A percentile compares a stretch with the other conserved stretches of the same genome.
These are phyloP conservation scores for Pogona vitticeps DNA, from an alignment of 2,113 vertebrate species.

Conservation along the genomic window DNA sequence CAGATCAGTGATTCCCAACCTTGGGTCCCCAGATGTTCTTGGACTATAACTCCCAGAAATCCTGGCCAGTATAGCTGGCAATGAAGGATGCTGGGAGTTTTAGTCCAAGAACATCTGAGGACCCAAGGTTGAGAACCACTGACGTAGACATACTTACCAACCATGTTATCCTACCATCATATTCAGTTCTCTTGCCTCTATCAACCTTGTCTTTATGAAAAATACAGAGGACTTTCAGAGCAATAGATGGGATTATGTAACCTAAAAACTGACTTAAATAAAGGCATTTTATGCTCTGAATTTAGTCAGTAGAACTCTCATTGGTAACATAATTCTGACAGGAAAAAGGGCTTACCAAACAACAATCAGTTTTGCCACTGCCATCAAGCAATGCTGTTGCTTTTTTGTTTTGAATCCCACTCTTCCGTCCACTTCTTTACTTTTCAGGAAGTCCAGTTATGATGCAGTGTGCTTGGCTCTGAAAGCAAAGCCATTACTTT, in stretches of 20 bases:
- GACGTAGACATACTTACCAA: too few relatives aligned
- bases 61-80: too few relatives aligned
- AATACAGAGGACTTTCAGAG: background rate
- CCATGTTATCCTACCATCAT: background rate
- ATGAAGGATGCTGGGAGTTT: too few relatives aligned
- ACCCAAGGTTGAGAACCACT: too few relatives aligned
- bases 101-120: too few relatives aligned
- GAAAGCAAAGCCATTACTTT: conserved; percentile 40
- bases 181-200: background rate
- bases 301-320: background rate
- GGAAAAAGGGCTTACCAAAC: background rate
- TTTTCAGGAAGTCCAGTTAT: conserved; percentile 30
- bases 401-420: background rate
- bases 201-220: background rate
- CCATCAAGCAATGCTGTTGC: background rate
- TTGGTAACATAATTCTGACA: background rate
- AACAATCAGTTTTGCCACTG: background rate
- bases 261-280: conserved; percentile 1
- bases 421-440: conserved; percentile 22
- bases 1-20: too few relatives aligned
- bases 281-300: background rate
- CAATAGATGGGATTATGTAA: conserved; percentile 25
- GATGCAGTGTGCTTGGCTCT: conserved; percentile 37
- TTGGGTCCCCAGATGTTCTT: too few relatives aligned
- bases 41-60: too few relatives aligned